Percentiles rank a stretch among this genome's conserved stretches.
phyloP scores from a whole-genome alignment of 1,140 invertebrate genomes.

The Bilobella aurantiaca region DNA sequence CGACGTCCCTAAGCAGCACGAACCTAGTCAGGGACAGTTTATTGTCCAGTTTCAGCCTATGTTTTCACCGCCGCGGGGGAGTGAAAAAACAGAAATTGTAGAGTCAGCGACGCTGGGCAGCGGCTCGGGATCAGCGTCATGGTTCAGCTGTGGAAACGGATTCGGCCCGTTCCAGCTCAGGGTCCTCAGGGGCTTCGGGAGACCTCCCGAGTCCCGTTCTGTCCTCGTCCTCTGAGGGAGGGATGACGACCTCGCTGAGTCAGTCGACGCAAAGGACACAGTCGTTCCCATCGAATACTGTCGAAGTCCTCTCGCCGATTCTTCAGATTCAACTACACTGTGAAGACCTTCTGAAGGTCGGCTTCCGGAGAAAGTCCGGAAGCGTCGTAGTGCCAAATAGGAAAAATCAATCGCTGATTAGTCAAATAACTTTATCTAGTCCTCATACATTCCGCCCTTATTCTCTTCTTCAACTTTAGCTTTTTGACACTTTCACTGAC shows the following conservation, averaged over 20 bases:
- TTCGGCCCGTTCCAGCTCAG: not conserved
- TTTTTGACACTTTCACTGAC: not conserved
- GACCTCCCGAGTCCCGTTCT: not conserved
- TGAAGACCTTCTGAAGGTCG: not conserved
- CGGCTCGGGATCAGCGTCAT: not conserved
- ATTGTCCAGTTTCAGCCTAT: not conserved
- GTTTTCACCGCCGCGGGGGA: not conserved
- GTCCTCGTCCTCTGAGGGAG: not conserved
- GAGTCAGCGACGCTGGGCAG: not conserved
- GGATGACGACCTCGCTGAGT: not conserved
- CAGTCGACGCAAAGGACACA: not conserved
- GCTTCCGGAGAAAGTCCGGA: not conserved
- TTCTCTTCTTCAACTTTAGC: not conserved
- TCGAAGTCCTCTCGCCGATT: slow-evolving; percentile 2
- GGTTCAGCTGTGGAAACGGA: not conserved
- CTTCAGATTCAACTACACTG: slow-evolving; percentile 4
- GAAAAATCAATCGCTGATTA: not conserved
- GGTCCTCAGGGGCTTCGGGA: not conserved
- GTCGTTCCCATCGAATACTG: not conserved
- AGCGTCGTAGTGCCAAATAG: not conserved
- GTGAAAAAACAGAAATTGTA: not conserved
- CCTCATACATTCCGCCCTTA: not conserved
- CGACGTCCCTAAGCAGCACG: not conserved
- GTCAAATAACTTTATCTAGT: not conserved
- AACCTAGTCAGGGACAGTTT: not conserved